These are phyloP conservation scores for Diplolepis rosae DNA, from an alignment of 2,888 invertebrate species.

Conservation along the genomic window DNA sequence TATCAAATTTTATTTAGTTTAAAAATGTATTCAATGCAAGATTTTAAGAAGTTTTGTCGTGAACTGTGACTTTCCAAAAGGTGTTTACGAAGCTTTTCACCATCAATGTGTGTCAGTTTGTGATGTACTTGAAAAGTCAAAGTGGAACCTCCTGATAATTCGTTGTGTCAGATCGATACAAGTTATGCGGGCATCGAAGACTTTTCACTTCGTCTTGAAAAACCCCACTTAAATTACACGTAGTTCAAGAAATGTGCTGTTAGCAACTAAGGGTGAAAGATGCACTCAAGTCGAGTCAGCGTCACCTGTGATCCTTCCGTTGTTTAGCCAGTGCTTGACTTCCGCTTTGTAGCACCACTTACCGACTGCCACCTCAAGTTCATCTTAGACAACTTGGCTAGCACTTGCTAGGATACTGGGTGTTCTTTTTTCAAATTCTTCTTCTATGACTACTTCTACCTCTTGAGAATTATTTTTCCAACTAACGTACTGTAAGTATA, in stretches of 20 bases:
- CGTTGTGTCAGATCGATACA: constrained; percentile 15
- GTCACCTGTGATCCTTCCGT: constrained; percentile 68
- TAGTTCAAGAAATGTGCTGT: constrained; percentile 41
- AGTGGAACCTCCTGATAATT: constrained; percentile 15
- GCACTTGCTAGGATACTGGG: not conserved
- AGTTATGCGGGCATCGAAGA: constrained; percentile 25
- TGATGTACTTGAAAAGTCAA: not conserved
- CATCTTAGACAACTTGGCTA: constrained; percentile 31
- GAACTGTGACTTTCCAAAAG: not conserved
- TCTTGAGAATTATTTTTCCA: constrained; percentile 10
- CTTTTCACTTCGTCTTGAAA: constrained; percentile 27
- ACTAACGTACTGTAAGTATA: not conserved
- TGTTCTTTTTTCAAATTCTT: not conserved
- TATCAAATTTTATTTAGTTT: too few relatives aligned
- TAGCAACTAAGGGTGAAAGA: constrained; percentile 44
- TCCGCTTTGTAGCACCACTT: constrained; percentile 60
- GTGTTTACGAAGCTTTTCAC: constrained; percentile 11
- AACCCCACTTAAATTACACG: constrained; percentile 37
- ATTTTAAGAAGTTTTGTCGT: too few relatives aligned
- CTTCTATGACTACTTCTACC: constrained; percentile 11
- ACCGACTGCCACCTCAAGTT: constrained; percentile 50
- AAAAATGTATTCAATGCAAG: too few relatives aligned
- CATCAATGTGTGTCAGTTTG: not conserved
- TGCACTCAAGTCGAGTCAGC: constrained; percentile 67
- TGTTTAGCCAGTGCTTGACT: constrained; percentile 68